A percentile compares a stretch with the other conserved stretches of the same genome.
Conservation (phyloP, 2,888 invertebrate species). For the Schrankia costaestrigalis region DNA sequence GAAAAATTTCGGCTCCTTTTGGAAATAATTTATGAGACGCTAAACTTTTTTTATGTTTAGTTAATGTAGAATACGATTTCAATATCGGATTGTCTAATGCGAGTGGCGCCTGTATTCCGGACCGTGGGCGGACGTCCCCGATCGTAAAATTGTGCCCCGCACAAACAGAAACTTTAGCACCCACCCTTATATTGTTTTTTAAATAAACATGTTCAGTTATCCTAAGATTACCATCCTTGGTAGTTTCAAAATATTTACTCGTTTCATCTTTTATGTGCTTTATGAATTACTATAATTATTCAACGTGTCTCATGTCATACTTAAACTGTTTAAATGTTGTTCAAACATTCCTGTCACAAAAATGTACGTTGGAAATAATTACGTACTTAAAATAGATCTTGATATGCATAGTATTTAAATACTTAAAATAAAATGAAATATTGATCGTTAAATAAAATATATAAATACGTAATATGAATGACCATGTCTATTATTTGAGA, state of each 20-base stretch:
- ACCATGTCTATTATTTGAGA: no score
- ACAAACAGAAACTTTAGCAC: conserved; percentile 70
- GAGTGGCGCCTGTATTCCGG: conserved; percentile 71
- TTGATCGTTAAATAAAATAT: no score
- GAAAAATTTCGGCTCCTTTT: conserved; percentile 73
- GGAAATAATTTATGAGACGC: conserved; percentile 72
- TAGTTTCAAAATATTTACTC: conserved; percentile 61
- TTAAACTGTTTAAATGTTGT: no score
- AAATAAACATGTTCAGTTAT: conserved; percentile 67
- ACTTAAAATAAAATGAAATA: no score
- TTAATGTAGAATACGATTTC: conserved; percentile 69
- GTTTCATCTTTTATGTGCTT: conserved; percentile 26
- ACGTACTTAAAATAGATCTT: no score
- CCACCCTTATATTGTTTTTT: conserved; percentile 64
- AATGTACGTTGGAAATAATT: no score
- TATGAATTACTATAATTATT: no score
- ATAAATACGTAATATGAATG: no score
- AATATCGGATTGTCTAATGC: conserved; percentile 74
- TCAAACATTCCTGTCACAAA: no score
- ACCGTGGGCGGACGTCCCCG: conserved; percentile 58
- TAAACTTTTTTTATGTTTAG: conserved; percentile 76
- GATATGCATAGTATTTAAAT: no score
- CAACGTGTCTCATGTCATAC: no score
- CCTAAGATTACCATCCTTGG: conserved; percentile 56
- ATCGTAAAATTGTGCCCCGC: conserved; percentile 70